Percentiles rank a stretch among this genome's conserved stretches.
phyloP scores from a whole-genome alignment of 2,797 vertebrate species.

The Gallirallus australis region DNA sequence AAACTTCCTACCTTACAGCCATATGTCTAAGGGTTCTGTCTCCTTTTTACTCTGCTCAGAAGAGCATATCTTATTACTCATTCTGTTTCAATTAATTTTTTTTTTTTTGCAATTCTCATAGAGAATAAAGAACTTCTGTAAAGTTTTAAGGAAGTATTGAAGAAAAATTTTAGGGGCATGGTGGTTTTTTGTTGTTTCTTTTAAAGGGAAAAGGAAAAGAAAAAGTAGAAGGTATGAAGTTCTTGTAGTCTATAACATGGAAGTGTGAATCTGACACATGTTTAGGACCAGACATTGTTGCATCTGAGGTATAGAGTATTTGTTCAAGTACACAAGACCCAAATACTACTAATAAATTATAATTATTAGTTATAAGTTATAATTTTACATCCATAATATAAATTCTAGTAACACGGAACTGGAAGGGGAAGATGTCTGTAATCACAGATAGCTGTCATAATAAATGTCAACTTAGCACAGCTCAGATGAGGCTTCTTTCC shows the following conservation, averaged over 20 bases:
- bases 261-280: background rate
- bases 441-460: background rate
- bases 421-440: background rate
- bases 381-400: background rate
- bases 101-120: background rate
- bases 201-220: background rate
- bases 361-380: background rate
- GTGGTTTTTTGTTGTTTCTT: background rate
- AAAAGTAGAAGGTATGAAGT: background rate
- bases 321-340: background rate
- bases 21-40: background rate
- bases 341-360: background rate
- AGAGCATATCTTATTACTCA: background rate
- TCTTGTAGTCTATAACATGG: background rate
- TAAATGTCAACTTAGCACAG: background rate
- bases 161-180: background rate
- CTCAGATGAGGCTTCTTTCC: background rate
- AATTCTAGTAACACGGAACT: background rate
- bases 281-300: background rate
- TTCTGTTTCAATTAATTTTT: background rate
- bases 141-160: background rate
- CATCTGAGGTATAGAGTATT: background rate
- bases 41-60: background rate
- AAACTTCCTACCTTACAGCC: background rate
- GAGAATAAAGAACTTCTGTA: background rate